Percentiles rank a stretch among this genome's conserved stretches.
These are phyloP conservation scores for Aromia moschata DNA, from an alignment of 2,888 invertebrate species.

Conservation along the genomic window DNA sequence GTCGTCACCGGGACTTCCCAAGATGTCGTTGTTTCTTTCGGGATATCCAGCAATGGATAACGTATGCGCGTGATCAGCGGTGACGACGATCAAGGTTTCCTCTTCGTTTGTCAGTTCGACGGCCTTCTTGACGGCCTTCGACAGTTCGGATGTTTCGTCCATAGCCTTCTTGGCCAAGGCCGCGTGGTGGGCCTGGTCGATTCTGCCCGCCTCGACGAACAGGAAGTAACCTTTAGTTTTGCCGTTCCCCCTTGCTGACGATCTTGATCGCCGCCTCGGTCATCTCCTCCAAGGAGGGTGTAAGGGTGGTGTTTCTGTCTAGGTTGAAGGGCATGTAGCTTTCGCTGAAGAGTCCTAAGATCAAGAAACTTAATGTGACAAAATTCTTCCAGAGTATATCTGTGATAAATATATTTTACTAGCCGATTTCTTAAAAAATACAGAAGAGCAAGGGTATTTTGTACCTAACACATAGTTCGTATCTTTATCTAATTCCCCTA, in stretches of 20 bases:
- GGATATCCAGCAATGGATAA: slow-evolving; percentile 65
- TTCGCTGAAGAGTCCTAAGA: slow-evolving; percentile 51
- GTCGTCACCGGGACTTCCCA: slow-evolving; percentile 4
- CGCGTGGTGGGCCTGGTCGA: slow-evolving; percentile 82
- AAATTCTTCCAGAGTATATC: no score
- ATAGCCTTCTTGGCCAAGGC: slow-evolving; percentile 74
- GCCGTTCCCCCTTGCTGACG: slow-evolving; percentile 63
- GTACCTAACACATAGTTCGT: slow-evolving; percentile 46
- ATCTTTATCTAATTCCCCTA: slow-evolving; percentile 59
- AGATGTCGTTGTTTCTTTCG: slow-evolving; percentile 63
- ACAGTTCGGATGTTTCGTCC: slow-evolving; percentile 80
- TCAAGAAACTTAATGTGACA: no score
- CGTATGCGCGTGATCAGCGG: slow-evolving; percentile 81
- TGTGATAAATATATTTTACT: background rate
- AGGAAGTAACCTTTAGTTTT: slow-evolving; percentile 77
- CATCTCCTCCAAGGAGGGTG: slow-evolving; percentile 84
- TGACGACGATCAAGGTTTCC: slow-evolving; percentile 83
- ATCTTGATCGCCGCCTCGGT: slow-evolving; percentile 78
- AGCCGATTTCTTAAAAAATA: no score
- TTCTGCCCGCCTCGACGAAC: slow-evolving; percentile 80
- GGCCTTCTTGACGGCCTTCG: slow-evolving; percentile 66
- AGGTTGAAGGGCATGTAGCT: slow-evolving; percentile 69
- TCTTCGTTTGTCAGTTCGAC: slow-evolving; percentile 69
- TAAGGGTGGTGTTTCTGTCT: slow-evolving; percentile 67
- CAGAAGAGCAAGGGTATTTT: no score